Evolutionary conservation across 1,140 invertebrate genomes (phyloP), one percentile per base, ranked within the genome.

Genomic region (Drosophila lacertosa): DNA sequence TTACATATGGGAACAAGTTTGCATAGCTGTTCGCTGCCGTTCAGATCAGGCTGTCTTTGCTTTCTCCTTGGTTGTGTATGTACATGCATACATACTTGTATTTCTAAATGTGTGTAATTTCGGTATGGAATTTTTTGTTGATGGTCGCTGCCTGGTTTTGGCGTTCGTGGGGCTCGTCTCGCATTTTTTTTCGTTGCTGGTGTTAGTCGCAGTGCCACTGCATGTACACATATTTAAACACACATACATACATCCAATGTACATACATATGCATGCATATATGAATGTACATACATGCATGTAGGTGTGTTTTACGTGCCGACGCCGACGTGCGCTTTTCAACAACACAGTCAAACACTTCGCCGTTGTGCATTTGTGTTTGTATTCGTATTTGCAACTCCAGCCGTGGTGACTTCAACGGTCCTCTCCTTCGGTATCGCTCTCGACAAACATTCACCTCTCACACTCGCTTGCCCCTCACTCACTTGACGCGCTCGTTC

Each of bases 161-260:
- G 65, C 42, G 69, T 78, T 77, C 71, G 74, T 84, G 80, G 80
- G 80, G 80, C 80, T 79, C 80, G 76, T 79, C 80, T 70, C 60
- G 59, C 67, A 67, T 40, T 53, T 40, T 50, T n/a, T n/a, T n/a
- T 53, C 55, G 22, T 40, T 40, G 16, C 6, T 57, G 47, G 13
- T 55, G 50, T 44, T 55, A 44, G 37, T 16, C 60, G 55, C 45
- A 24, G 40, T 39, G 22, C 32, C 24, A 24, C 26, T 69, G 22
- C 39, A 44, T 42, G 35, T 44, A 55, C 24, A 32, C 1, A 7
- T 9, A 4, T 66, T 39, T 32, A 15, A 50, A 15, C 22, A 45
- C 40, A 22, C 33, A 51, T 51, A 29, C n/a, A 13, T 37, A 26
- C 5, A 7, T 26, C n/a, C n/a, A n/a, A 3, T 24, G 22, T 3